Conservation (phyloP, 2,888 invertebrate species). For the Disparrhopalites patrizii region DNA sequence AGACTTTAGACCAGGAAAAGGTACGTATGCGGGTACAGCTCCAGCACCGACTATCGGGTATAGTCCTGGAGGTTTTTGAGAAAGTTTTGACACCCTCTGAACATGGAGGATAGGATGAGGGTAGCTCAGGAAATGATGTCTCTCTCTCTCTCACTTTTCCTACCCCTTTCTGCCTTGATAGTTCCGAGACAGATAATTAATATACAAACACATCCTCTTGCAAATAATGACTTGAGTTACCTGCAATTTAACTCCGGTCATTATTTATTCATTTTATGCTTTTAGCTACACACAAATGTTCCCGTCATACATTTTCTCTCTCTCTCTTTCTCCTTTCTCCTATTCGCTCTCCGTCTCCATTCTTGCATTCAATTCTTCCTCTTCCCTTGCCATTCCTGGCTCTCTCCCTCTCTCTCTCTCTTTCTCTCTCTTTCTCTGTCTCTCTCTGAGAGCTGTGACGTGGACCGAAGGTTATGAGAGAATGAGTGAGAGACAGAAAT, state of each 20-base stretch:
- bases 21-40: too few relatives aligned
- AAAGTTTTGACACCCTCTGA: too few relatives aligned
- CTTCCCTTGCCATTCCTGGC: not conserved
- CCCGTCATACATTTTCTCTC: too few relatives aligned
- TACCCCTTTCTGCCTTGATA: slow-evolving; percentile 2
- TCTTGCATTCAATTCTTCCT: not conserved
- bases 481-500: too few relatives aligned
- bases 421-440: too few relatives aligned
- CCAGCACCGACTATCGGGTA: too few relatives aligned
- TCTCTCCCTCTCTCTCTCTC: not conserved
- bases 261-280: slow-evolving; percentile 11
- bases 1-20: too few relatives aligned
- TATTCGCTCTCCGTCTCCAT: not conserved
- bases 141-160: too few relatives aligned
- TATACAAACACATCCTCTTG: not conserved
- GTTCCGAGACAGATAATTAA: slow-evolving; percentile 15
- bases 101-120: too few relatives aligned
- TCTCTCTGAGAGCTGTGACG: too few relatives aligned
- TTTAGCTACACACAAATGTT: not conserved
- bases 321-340: slow-evolving; percentile 3
- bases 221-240: slow-evolving; percentile 15
- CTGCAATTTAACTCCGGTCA: slow-evolving; percentile 6
- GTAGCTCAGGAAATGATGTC: not conserved
- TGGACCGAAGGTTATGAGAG: too few relatives aligned
- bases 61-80: too few relatives aligned